Percentiles rank a stretch among this genome's conserved stretches.
Conservation (phyloP, 2,888 invertebrate species). For the Cephus runcator region DNA sequence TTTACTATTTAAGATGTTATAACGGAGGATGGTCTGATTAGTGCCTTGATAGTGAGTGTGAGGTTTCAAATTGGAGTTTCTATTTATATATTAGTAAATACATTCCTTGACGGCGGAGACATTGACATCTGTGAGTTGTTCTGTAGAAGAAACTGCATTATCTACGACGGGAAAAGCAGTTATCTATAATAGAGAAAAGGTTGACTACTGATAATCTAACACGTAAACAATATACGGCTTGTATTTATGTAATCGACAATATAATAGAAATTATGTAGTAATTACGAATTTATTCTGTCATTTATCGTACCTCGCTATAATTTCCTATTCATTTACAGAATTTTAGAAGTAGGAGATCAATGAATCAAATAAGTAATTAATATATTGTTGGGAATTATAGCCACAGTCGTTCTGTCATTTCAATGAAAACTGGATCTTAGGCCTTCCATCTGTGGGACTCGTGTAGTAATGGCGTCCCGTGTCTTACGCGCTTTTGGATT, state of each 20-base stretch:
- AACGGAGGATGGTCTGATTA: background rate
- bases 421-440: background rate
- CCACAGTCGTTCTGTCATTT: background rate
- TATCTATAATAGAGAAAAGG: background rate
- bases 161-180: background rate
- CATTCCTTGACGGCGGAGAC: background rate
- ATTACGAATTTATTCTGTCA: background rate
- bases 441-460: background rate
- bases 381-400: background rate
- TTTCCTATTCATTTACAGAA: background rate
- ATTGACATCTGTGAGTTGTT: background rate
- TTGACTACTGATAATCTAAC: background rate
- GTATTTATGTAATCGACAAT: background rate
- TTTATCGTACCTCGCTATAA: background rate
- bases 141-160: background rate
- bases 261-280: background rate
- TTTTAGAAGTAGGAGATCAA: background rate
- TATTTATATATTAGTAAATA: background rate
- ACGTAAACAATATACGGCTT: background rate
- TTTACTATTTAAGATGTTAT: background rate
- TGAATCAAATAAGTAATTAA: background rate
- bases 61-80: background rate
- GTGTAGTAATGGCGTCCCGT: slow-evolving; percentile 43
- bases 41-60: background rate
- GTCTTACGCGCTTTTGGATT: slow-evolving; percentile 35